These are phyloP conservation scores for Cacoxenus indagator DNA, from an alignment of 2,888 invertebrate species.

Conservation along the genomic window DNA sequence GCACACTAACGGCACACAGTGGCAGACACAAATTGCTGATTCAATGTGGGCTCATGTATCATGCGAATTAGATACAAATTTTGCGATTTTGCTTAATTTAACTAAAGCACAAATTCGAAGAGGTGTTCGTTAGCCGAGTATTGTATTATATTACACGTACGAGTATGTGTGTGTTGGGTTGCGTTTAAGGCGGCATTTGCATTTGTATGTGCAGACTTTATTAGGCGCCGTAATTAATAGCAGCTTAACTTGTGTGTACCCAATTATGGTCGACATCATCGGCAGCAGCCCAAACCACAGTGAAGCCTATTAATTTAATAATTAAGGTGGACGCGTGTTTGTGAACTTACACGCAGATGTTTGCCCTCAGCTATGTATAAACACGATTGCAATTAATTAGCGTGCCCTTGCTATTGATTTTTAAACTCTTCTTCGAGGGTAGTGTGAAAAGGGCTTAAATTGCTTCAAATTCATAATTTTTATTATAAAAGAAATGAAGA, in stretches of 20 bases:
- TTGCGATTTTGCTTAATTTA: conserved; percentile 56
- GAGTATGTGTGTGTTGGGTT: neutral
- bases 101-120: conserved; percentile 38
- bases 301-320: conserved; percentile 13
- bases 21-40: conserved; percentile 16
- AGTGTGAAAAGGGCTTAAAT: too few species aligned
- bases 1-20: neutral
- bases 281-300: conserved; percentile 47
- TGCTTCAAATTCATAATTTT: too few species aligned
- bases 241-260: conserved; percentile 57
- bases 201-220: conserved; percentile 21
- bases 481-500: too few species aligned
- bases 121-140: neutral
- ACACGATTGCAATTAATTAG: neutral
- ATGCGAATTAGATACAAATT: conserved; percentile 59
- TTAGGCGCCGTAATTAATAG: conserved; percentile 62
- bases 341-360: neutral
- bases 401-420: neutral
- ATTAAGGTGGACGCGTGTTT: neutral
- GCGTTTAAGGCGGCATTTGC: neutral
- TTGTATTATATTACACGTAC: neutral
- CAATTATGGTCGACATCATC: conserved; percentile 60
- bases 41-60: conserved; percentile 25
- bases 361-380: neutral
- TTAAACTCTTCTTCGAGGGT: too few species aligned